Evolutionary conservation across 2,888 invertebrate genomes (phyloP).

Genomic region (Panopea generosa): DNA sequence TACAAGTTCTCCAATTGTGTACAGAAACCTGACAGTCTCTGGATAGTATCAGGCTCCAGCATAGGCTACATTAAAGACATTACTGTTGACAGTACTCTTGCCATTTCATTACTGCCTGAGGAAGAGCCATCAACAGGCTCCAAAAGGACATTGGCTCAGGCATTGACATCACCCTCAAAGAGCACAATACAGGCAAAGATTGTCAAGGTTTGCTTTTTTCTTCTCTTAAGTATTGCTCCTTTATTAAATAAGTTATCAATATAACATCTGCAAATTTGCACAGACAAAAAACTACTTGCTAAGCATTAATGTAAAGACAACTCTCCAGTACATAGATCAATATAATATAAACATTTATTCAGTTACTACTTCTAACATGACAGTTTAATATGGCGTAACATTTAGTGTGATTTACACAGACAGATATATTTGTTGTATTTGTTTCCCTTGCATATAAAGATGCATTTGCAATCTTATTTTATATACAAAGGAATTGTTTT

Average conservation of each 20-base stretch:
- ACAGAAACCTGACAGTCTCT: not conserved
- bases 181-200: not conserved
- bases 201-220: not conserved
- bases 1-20: not conserved
- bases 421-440: too few species aligned
- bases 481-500: not conserved
- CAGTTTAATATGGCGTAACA: too few species aligned
- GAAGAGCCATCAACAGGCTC: not conserved
- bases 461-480: not conserved
- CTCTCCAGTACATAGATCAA: too few species aligned
- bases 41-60: not conserved
- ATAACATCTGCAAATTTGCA: not conserved
- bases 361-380: too few species aligned
- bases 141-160: not conserved
- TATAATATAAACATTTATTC: not conserved
- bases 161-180: not conserved
- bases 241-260: too few species aligned
- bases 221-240: too few species aligned
- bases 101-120: not conserved
- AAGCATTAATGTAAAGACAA: too few species aligned
- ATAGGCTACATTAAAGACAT: not conserved
- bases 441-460: not conserved
- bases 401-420: too few species aligned
- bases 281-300: not conserved
- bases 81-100: not conserved